Evolutionary conservation across 2,797 vertebrate species (phyloP).

Genomic region (Chiloscyllium punctatum): DNA sequence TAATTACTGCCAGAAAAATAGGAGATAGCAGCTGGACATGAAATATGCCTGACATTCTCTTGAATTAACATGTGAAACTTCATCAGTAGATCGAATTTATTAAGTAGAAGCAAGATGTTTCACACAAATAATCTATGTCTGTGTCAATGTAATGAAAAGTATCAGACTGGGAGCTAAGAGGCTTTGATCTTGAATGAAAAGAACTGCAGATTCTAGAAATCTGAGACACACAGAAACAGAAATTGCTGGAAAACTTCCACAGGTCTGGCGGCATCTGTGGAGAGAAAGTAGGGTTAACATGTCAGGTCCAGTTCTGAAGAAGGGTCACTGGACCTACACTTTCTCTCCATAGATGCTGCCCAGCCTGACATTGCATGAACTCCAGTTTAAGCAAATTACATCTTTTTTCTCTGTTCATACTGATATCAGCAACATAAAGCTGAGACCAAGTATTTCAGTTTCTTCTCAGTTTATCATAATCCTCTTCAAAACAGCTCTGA

Average conservation of each 20-base stretch:
- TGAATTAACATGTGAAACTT: not conserved
- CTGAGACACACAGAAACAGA: too few species aligned
- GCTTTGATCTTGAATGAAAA: not conserved
- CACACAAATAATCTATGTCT: not conserved
- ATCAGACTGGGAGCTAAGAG: not conserved
- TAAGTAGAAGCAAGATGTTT: not conserved
- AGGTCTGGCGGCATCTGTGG: too few species aligned
- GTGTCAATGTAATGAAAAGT: not conserved
- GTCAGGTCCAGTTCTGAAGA: too few species aligned
- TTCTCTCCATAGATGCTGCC: too few species aligned
- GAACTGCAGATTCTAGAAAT: too few species aligned
- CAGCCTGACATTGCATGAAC: not conserved
- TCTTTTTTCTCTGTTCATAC: not conserved
- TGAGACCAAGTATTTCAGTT: not conserved
- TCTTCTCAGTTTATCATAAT: not conserved
- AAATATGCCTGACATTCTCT: not conserved
- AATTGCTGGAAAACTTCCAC: too few species aligned
- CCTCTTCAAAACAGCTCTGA: not conserved
- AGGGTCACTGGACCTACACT: too few species aligned
- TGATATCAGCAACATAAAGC: not conserved
- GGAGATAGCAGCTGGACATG: not conserved
- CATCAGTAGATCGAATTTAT: not conserved
- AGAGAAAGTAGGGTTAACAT: too few species aligned
- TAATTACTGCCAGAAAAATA: not conserved
- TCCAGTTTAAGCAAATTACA: not conserved